These are phyloP conservation scores for Centropristis striata DNA, from an alignment of 2,113 vertebrate genomes.

Conservation along the genomic window DNA sequence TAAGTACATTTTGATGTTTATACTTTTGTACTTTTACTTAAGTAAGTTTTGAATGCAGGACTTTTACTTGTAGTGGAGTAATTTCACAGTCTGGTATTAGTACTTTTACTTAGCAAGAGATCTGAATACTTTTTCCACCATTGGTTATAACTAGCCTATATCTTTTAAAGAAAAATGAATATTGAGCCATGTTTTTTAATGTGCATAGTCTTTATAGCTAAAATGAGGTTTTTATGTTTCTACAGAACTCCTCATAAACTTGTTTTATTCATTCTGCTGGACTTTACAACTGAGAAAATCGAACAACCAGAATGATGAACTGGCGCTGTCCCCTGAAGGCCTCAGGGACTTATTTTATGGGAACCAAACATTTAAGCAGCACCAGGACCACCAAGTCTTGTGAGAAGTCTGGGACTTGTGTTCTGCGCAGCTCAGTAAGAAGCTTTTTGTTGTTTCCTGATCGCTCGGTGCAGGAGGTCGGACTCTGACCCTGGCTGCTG, in stretches of 20 bases:
- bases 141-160: neutral
- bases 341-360: constrained; percentile 4
- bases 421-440: constrained; percentile 38
- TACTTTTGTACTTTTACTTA: too few relatives aligned
- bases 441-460: constrained; percentile 64
- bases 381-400: constrained; percentile 11
- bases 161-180: neutral
- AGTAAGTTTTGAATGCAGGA: too few relatives aligned
- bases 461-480: constrained; percentile 58
- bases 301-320: neutral
- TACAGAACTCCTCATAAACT: neutral
- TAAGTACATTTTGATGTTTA: too few relatives aligned
- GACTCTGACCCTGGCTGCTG: constrained; percentile 78
- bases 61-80: too few relatives aligned
- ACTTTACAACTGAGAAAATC: constrained; percentile 12
- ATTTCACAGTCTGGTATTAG: too few relatives aligned
- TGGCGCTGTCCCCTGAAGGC: neutral
- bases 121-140: too few relatives aligned
- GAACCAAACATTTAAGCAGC: constrained; percentile 23
- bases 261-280: neutral
- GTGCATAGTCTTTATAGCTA: neutral
- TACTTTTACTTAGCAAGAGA: too few relatives aligned
- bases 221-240: neutral
- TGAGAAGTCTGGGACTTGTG: neutral
- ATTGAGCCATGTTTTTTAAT: neutral